Base-by-base conservation (phyloP, 2,888 invertebrate genomes). In the Aethes cnicana region DNA sequence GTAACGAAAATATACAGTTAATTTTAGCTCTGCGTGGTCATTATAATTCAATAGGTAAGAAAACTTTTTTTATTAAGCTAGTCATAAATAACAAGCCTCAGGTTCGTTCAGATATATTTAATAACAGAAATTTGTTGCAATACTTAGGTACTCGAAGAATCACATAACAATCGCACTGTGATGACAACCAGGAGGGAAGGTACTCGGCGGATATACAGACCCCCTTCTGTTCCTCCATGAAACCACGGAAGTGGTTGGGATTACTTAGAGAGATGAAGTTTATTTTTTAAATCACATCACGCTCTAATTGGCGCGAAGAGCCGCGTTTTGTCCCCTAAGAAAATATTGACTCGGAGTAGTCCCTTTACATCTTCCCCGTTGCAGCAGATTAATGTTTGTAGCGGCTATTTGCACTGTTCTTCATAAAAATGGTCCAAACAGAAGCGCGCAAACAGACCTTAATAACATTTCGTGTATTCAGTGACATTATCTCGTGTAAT, bases 311-410 rank as follows among this genome's bases (percentile, higher is more conserved):
- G 67, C 77, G 65, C 70, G 64, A 68, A 72, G 77, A 78, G 80
- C 72, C 74, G 68, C 64, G 72, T 77, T 69, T 67, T 83, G 88
- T 88, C 88, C 87, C 88, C 83, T 80, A 84, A 80, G 73, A 83
- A 69, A 89, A 89, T 84, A 88, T 88, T 88, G 78, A 79, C 80
- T 68, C 61, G 54, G 50, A 61, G 59, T 58, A 68, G 80, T 78
- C 84, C 84, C 86, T 82, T 82, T 85, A 84, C 83, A 83, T 87
- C 82, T 81, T 79, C 63, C 64, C 77, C 79, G 86, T 84, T 86
- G 83, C 84, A 81, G 82, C 80, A 87, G 89, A 88, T 88, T 88
- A 88, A 86, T 89, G 88, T 88, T 89, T 88, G 84, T 83, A 68
- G 78, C 69, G 63, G 64, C 66, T 88, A 84, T 89, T 89, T 89